phyloP scores from a whole-genome alignment of 2,113 vertebrate species.

The Gobio gobio region DNA sequence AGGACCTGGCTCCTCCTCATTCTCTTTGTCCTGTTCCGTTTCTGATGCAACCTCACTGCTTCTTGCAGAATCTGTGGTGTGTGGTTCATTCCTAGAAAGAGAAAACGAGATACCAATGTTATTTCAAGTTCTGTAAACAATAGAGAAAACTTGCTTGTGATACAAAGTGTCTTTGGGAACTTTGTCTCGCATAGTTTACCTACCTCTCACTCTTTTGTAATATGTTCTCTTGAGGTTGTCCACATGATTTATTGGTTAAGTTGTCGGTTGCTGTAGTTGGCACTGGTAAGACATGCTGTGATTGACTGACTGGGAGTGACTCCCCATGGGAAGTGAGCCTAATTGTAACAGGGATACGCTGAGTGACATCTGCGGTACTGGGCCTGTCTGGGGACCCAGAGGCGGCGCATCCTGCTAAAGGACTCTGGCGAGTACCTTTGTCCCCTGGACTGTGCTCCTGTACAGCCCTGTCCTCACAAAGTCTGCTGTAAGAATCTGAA shows the following conservation, averaged over 20 bases:
- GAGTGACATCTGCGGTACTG: slow-evolving; percentile 83
- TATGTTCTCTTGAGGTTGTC: slow-evolving; percentile 65
- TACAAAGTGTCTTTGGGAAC: background rate
- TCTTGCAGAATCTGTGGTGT: slow-evolving; percentile 12
- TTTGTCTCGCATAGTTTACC: background rate
- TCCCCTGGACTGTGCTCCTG: slow-evolving; percentile 70
- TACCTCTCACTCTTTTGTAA: slow-evolving; percentile 49
- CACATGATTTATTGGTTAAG: slow-evolving; percentile 16
- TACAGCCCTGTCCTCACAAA: slow-evolving; percentile 57
- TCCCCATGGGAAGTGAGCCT: slow-evolving; percentile 52
- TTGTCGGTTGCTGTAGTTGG: slow-evolving; percentile 64
- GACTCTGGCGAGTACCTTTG: slow-evolving; percentile 85
- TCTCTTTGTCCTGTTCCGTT: slow-evolving; percentile 51
- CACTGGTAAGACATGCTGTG: slow-evolving; percentile 57
- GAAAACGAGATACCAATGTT: background rate
- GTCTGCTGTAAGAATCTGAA: slow-evolving; percentile 71
- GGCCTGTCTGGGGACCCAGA: slow-evolving; percentile 92
- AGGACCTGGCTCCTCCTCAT: slow-evolving; percentile 71
- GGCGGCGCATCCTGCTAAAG: slow-evolving; percentile 86
- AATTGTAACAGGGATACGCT: slow-evolving; percentile 74
- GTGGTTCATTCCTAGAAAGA: slow-evolving; percentile 50
- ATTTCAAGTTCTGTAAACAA: background rate
- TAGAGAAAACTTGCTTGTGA: background rate
- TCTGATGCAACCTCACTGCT: slow-evolving; percentile 46
- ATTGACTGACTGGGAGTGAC: slow-evolving; percentile 65